Base-by-base conservation (phyloP, 2,888 invertebrate genomes). In the Rhyacophila evoluta region DNA sequence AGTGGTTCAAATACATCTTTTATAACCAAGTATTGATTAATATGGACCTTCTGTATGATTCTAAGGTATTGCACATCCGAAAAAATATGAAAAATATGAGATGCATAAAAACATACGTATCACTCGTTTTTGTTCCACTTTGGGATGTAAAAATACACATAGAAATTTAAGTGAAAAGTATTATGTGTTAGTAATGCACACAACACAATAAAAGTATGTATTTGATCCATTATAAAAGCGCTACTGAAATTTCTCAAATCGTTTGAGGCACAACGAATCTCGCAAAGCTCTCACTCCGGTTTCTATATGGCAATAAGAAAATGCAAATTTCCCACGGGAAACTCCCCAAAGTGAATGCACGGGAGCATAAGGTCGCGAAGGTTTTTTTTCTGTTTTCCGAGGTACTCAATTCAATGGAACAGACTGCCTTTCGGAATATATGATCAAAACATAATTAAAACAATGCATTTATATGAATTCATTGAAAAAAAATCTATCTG, bases 241-340 rank as follows among this genome's bases (percentile, higher is more conserved):
- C 55, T 19, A 55, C 55, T 55, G 55, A 55, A 25, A 55, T 55
- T 55, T 55, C 19, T 74, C 69, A 38, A 38, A 79, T 37, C 74
- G 81, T 78, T 80, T 80, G 81, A 78, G 75, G 81, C 55, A 19
- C 55, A 55, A 19, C 55, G 19, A 74, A 81, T 81, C 79, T 78
- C 75, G 79, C 74, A 70, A 36, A 72, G 29, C 68, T 28, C 74
- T 37, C 37, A 36, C 37, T 68, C 72, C 67, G 10, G 12, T 55
- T 55, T 55, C 55, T 55, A 72, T 68, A 79, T 55, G 77, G 79
- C 80, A 81, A 82, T 81, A 74, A 81, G 79, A 80, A 79, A 75
- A 82, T 76, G 80, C 79, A 82, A 82, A 82, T 82, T 82, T 82
- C 82, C 82, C 82, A 37, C 75, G 82, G 80, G 82, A 74, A 19